A percentile compares a stretch with the other conserved stretches of the same genome.
Evolutionary conservation across 2,797 vertebrate genomes (phyloP).

Genomic region (Sebastes dallii): DNA sequence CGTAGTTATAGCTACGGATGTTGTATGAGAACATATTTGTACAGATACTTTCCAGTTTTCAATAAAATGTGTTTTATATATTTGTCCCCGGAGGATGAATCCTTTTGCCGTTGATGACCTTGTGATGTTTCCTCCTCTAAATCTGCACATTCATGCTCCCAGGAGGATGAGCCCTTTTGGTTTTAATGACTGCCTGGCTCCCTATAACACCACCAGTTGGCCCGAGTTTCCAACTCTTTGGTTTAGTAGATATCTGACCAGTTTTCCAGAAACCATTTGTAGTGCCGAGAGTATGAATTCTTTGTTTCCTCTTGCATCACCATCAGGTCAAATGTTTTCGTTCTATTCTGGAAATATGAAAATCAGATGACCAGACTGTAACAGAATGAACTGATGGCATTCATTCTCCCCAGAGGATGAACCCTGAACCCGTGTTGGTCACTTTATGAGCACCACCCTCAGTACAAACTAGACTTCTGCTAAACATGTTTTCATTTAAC

Average conservation of each 20-base stretch:
- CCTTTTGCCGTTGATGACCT: neutral
- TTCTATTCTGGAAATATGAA: neutral
- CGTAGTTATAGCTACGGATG: no score
- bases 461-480: neutral
- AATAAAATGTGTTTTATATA: neutral
- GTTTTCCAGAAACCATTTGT: no score
- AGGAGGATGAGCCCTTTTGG: neutral
- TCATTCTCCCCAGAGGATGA: neutral
- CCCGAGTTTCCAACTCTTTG: neutral
- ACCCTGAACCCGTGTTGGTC: accelerated
- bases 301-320: no score
- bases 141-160: neutral
- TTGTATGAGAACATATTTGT: no score
- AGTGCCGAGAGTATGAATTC: no score
- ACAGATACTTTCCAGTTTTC: no score
- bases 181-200: no score
- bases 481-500: neutral
- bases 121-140: no score
- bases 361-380: no score
- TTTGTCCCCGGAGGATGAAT: neutral
- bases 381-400: neutral
- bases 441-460: neutral
- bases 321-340: no score
- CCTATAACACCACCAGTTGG: no score
- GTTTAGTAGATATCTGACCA: neutral